Conservation (phyloP, 2,888 invertebrate genomes). For the Iphiclides podalirius region DNA sequence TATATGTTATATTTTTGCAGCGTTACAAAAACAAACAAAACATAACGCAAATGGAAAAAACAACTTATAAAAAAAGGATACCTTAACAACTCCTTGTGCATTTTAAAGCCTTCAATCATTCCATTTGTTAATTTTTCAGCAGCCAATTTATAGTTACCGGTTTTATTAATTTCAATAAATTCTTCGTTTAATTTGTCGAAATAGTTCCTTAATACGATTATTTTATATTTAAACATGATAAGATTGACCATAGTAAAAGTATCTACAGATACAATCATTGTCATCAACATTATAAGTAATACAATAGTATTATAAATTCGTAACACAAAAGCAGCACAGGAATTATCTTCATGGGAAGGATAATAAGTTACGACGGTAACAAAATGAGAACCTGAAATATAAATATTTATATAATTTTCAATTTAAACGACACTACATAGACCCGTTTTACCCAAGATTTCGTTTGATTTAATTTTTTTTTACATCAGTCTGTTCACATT, state of each 20-base stretch:
- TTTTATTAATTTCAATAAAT: slow-evolving; percentile 39
- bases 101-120: slow-evolving; percentile 57
- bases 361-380: slow-evolving; percentile 64
- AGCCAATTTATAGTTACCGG: slow-evolving; percentile 39
- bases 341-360: slow-evolving; percentile 52
- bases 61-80: slow-evolving; percentile 26
- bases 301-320: slow-evolving; percentile 49
- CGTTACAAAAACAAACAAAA: too few relatives aligned
- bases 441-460: too few relatives aligned
- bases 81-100: slow-evolving; percentile 61
- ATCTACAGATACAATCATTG: slow-evolving; percentile 62
- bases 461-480: too few relatives aligned
- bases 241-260: slow-evolving; percentile 52
- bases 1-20: too few relatives aligned
- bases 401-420: neutral
- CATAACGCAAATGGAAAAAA: neutral
- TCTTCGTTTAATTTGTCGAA: slow-evolving; percentile 52
- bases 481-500: too few relatives aligned
- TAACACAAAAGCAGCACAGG: slow-evolving; percentile 39
- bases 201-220: slow-evolving; percentile 59
- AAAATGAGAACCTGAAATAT: slow-evolving; percentile 58
- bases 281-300: slow-evolving; percentile 49
- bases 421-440: too few relatives aligned
- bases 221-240: slow-evolving; percentile 66
- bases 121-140: slow-evolving; percentile 45